These are phyloP conservation scores for Notamacropus eugenii DNA, from an alignment of 2,797 vertebrate species.

Conservation along the genomic window DNA sequence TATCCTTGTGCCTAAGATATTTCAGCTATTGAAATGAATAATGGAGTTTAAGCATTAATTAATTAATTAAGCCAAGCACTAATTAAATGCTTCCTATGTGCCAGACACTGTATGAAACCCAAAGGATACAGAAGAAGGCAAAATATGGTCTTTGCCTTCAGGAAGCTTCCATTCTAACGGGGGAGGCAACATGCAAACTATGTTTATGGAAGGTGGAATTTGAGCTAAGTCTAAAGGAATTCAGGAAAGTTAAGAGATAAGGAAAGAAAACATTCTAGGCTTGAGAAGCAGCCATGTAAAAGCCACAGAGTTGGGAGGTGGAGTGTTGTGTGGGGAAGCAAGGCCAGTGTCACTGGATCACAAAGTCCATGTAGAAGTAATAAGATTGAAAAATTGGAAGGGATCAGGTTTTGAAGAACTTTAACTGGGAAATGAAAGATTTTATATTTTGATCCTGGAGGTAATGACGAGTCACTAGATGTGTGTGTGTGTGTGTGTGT, in stretches of 20 bases:
- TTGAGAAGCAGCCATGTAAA: not conserved
- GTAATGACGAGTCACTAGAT: not conserved
- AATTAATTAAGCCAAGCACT: not conserved
- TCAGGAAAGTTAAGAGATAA: not conserved
- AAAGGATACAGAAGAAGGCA: not conserved
- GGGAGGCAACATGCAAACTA: not conserved
- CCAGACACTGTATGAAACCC: not conserved
- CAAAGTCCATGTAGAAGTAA: not conserved
- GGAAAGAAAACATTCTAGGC: not conserved
- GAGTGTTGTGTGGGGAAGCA: not conserved
- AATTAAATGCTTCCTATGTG: not conserved
- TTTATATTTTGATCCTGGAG: not conserved
- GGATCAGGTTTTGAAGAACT: not conserved
- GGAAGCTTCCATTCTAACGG: not conserved
- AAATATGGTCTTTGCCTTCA: not conserved
- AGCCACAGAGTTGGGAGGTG: not conserved
- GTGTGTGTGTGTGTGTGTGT: no score
- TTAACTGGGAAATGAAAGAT: not conserved
- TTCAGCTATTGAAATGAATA: not conserved
- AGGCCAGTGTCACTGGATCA: not conserved
- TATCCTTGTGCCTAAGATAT: not conserved
- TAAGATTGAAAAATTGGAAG: not conserved
- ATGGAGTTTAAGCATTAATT: not conserved
- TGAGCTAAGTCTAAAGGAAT: not conserved
- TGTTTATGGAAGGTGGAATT: not conserved